Evolutionary conservation across 2,797 vertebrate genomes (phyloP), one percentile per base, ranked within the genome.

Genomic region (Tauraco hartlaubi): DNA sequence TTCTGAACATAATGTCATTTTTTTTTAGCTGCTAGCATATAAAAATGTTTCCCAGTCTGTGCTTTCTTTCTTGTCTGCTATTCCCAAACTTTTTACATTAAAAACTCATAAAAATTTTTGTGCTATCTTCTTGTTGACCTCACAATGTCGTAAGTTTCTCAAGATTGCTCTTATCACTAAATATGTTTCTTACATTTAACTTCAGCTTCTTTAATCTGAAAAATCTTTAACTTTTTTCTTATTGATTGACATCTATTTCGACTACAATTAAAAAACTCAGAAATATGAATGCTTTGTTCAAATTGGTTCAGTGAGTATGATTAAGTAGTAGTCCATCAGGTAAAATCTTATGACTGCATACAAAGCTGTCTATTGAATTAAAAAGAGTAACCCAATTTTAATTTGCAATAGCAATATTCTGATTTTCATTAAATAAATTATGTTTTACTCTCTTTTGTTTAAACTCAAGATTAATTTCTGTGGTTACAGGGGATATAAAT

Each of bases 371-470:
- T 93, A 74, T 88, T 96, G 89, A 90, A 95, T 83, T 85, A 91
- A 91, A 92, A 71, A 6, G 71, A 94, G 54, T 84, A 92, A 55
- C 22, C 13, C 31, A 81, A 43, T 77, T 92, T 94, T 93, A 68
- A 79, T 98, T 98, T 97, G 94, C 96, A 94, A 97, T 91, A 97
- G 87, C 48, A 81, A 43, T 22, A 29, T 88, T 98, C 97, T 98
- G 97, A 98, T 97, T 98, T 97, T 98, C 94, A 97, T 98, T 98
- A 98, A 97, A 97, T 96, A 97, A 96, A 96, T 92, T 90, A 82
- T 68, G 80, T 95, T 98, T 97, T 97, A 88, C 86, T 92, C 81
- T 96, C 31, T 96, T 97, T 97, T 97, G 46, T 96, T 96, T 96
- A 96, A 97, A 94, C 94, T 97, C 87, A 84, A 97, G 97, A 97